Base-by-base conservation (phyloP, 2,797 vertebrate genomes). In the Aeoliscus strigatus region DNA sequence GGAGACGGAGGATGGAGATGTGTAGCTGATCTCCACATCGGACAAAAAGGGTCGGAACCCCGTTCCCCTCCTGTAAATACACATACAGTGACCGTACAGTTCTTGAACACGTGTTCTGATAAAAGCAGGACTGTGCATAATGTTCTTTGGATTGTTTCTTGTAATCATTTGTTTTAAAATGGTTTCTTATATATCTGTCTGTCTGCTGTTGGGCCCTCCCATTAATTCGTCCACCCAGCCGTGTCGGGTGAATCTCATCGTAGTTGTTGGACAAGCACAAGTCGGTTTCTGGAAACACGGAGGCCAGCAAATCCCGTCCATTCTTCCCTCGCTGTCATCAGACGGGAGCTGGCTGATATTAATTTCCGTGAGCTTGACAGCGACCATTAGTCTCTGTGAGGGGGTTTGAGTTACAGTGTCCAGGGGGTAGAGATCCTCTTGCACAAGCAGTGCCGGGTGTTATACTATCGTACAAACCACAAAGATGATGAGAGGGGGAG, bases 351-450 rank as follows among this genome's bases (percentile, higher is more conserved):
- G 55, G 38, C 60, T 66, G 57, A 77, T 79, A 67, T 74, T 74
- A 9, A 82, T 83, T 83, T 80, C 77, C 57, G 21, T 41, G 39
- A 45, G 45, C 37, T 68, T 72, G 73, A 80, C 74, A 75, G 45
- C 51, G 40, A 51, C 66, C 58, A 74, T 84, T 77, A 70, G 57
- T 81, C 77, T 74, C 79, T 39, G 49, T 47, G 63, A 79, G 62
- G 34, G 60, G 62, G 70, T 28, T 80, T 77, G 67, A 72, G 69
- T 84, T 80, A 58, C 66, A 46, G 63, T 10, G 43, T 70, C 66
- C 49, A 49, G 54, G 50, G 40, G 47, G 47, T 68, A 51, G 57
- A 35, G 58, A 75, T 71, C 57, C 40, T 61, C 54, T 60, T 41
- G 51, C 18, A 14, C 47, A 25, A 30, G 35, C 39, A 49, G 43